Conservation (phyloP, 2,113 vertebrate species). For the Pelodiscus sinensis region DNA sequence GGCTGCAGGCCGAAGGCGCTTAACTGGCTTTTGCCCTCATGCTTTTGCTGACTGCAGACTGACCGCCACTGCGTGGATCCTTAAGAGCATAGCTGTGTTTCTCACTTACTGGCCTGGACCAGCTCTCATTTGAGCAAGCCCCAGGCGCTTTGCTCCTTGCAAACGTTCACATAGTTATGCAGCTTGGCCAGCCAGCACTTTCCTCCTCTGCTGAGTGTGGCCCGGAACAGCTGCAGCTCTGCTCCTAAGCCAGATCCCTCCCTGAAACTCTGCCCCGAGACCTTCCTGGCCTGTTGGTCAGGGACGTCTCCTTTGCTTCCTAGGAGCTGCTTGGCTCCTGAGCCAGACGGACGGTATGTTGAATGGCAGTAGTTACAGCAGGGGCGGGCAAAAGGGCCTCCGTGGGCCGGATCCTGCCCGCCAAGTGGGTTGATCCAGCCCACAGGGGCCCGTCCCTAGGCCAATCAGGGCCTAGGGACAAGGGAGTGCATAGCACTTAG, state of each 20-base stretch:
- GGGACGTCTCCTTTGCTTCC: neutral
- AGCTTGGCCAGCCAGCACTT: too few species aligned
- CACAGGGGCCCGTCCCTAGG: too few species aligned
- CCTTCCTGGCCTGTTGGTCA: neutral
- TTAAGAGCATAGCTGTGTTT: neutral
- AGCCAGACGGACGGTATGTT: neutral
- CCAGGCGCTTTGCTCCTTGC: slow-evolving; percentile 24
- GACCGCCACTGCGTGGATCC: neutral
- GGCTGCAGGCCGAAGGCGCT: neutral
- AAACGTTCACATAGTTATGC: neutral
- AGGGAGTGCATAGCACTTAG: too few species aligned
- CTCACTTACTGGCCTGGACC: neutral
- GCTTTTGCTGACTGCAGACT: neutral
- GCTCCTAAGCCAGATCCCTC: neutral
- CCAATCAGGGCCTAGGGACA: too few species aligned
- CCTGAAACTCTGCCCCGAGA: neutral
- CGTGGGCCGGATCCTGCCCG: too few species aligned
- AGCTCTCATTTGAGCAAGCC: neutral
- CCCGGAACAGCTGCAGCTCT: slow-evolving; percentile 47
- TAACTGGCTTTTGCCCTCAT: neutral
- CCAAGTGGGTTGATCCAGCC: too few species aligned
- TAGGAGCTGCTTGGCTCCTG: neutral
- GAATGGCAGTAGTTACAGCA: neutral
- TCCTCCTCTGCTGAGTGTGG: slow-evolving; percentile 26
- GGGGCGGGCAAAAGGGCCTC: too few species aligned